phyloP scores from a whole-genome alignment of 35 echinoderm and acorn worm genomes.

The Diadema setosum region DNA sequence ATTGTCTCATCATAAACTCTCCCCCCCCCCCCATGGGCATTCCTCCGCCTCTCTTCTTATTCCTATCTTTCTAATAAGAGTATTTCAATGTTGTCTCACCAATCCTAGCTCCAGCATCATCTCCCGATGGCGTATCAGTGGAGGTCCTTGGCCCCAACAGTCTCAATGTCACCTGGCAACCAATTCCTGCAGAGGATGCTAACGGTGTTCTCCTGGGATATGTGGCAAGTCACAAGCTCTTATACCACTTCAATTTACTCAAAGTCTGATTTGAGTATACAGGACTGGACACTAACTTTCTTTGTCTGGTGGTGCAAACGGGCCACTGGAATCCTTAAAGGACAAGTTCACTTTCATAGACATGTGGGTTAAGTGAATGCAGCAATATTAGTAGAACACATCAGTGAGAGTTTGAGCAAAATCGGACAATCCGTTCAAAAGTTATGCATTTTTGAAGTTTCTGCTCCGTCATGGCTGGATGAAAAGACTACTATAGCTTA shows the following conservation, averaged over 20 bases:
- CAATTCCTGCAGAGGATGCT: constrained; percentile 22
- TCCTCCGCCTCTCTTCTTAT: no score
- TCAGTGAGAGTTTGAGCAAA: no score
- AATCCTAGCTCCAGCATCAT: constrained; percentile 30
- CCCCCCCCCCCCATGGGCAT: no score
- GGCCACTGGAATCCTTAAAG: no score
- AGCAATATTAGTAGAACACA: no score
- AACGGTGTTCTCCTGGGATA: constrained; percentile 56
- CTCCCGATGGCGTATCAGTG: constrained; percentile 35
- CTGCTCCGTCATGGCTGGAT: no score
- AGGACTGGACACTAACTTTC: neutral
- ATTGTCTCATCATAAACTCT: no score
- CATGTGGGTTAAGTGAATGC: no score
- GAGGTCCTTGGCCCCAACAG: neutral
- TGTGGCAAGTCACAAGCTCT: constrained; percentile 33
- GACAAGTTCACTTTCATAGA: no score
- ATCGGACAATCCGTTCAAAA: neutral
- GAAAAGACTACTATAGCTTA: no score
- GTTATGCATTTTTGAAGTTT: neutral
- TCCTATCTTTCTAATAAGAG: no score
- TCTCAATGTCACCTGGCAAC: constrained; percentile 53
- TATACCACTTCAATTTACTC: neutral
- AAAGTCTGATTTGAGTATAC: neutral
- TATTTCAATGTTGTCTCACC: no score
- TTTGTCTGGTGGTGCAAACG: neutral